These are phyloP conservation scores for Hormaphis cornu DNA, from an alignment of 1,140 invertebrate species.

Conservation along the genomic window DNA sequence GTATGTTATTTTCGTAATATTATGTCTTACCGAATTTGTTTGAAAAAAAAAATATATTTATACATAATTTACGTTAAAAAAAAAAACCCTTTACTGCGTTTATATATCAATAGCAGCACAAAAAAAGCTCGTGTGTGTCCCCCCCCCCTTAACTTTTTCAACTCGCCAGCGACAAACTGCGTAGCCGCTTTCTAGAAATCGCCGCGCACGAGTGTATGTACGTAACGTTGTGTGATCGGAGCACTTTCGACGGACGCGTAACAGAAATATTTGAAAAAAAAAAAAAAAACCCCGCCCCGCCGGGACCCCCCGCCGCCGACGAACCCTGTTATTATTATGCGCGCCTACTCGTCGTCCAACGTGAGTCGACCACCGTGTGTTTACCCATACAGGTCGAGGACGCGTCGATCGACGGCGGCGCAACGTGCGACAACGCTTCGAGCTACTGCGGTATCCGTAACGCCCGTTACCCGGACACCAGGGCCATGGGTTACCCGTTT, in stretches of 20 bases:
- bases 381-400: slow-evolving; percentile 8
- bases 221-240: no score
- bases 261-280: no score
- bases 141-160: no score
- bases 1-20: slow-evolving; percentile 40
- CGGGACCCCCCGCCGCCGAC: no score
- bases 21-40: neutral
- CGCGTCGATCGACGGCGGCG: neutral
- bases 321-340: neutral
- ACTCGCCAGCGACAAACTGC: no score
- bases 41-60: neutral
- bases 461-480: slow-evolving; percentile 58
- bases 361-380: neutral
- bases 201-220: no score
- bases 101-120: neutral
- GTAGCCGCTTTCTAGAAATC: no score
- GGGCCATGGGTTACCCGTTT: slow-evolving; percentile 69
- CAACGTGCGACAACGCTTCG: slow-evolving; percentile 46
- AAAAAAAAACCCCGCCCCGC: no score
- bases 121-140: neutral
- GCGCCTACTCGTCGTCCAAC: neutral
- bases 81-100: neutral
- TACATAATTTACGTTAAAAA: neutral
- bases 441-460: slow-evolving; percentile 67
- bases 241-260: no score